Evolutionary conservation across 2,113 vertebrate genomes (phyloP), one percentile per base, ranked within the genome.

Genomic region (Bucco capensis): DNA sequence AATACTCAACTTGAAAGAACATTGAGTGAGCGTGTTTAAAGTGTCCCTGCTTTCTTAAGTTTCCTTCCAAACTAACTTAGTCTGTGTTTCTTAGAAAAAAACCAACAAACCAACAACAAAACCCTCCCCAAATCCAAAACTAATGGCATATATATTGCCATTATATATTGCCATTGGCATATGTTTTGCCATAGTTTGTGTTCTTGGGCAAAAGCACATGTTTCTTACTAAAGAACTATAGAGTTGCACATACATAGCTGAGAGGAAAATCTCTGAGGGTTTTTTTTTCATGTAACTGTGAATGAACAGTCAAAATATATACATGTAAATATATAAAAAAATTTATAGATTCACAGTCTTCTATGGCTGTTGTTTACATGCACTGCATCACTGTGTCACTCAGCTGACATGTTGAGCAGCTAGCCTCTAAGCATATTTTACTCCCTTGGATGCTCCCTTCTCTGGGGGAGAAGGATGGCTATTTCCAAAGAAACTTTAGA

Each of bases 41-140:
- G 4, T 61, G 15, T 61, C 15, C 40, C 40, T 42, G 40, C 40
- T 42, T 42, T 42, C 40, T 42, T 11, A 40, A 57, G 17, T 19
- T 50, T 61, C 37, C n/a, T 54, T 51, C 35, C 49, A 69, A 22
- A 17, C 5, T 78, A 50, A 57, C 46, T 42, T 69, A 50, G 19
- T 46, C 12, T 79, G 4, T 46, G 28, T 54, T 28, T 64, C 21
- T 14, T 11, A 24, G 56, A 24, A 44, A 54, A 35, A 71, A 60
- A 33, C 40, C 40, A 51, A 69, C n/a, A n/a, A 17, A 19, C 12
- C 19, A 49, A 33, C n/a, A 30, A 7, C 6, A 28, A 30, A 3
- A 2, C 2, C 17, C 4, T 3, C 14, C 7, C 1, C 6, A 44
- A 30, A 1, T 5, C 35, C 51, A 14, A 70, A 86, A 47, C 2